Base-by-base conservation (phyloP, 2,113 vertebrate genomes). In the Corydoras maculifer region DNA sequence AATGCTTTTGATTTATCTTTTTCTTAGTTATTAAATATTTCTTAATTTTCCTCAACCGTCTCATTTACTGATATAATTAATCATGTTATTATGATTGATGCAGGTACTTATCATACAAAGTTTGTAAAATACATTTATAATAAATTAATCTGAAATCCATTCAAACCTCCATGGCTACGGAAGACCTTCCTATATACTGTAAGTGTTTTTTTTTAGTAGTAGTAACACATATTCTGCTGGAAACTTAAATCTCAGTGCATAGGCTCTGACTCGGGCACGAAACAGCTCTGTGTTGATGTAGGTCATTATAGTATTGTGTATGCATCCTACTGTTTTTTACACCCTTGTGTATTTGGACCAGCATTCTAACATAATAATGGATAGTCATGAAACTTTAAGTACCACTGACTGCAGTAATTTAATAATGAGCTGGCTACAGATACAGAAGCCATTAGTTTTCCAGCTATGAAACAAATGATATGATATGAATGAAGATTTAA, bases 371-470 rank as follows among this genome's bases (percentile, higher is more conserved):
- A 85, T 82, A 77, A 78, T 86, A 83, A 87, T 88, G 85, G 84
- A 62, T 68, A 49, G 5, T 72, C 77, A 84, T 86, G 82, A 85
- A 88, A 84, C 65, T 84, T 88, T 84, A 83, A 86, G 84, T 66
- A 70, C 66, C 64, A 59, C 73, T 12, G 77, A 85, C 79, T 73
- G 78, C 77, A 81, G 80, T 88, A 82, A 90, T 87, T 84, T 78
- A 88, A 85, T 86, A 81, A 86, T 83, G 79, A 84, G 75, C 71
- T 82, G 74, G 78, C 57, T 73, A 78, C 77, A 78, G 78, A 86
- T 61, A 65, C 58, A 13, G 1, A n/a, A 59, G 53, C 58, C 63
- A 62, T 67, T 70, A 69, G 67, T 64, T 68, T 70, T 55, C 4
- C 9, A 15, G 60, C 65, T 43, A 43, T 43, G 35, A 43, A 43